phyloP scores from a whole-genome alignment of 2,113 vertebrate species.

The Gymnobelideus leadbeateri region DNA sequence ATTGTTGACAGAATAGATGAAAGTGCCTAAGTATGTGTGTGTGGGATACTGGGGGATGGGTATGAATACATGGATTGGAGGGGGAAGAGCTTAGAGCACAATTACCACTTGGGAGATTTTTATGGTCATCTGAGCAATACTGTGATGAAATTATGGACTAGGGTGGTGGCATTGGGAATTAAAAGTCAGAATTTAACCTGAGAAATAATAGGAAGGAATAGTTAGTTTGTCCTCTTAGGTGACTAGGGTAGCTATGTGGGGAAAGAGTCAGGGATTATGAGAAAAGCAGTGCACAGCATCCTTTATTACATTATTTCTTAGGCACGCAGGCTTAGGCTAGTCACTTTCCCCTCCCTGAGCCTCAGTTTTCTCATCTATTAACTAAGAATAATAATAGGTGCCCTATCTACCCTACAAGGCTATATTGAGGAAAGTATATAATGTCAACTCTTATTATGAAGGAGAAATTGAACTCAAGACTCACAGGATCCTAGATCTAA shows the following conservation, averaged over 20 bases:
- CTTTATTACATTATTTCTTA: not conserved
- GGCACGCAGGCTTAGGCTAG: not conserved
- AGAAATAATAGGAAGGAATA: not conserved
- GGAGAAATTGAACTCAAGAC: not conserved
- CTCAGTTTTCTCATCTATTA: not conserved
- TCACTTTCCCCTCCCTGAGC: not conserved
- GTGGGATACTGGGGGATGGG: not conserved
- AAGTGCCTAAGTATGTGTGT: not conserved
- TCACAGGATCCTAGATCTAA: not conserved
- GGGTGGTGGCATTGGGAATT: not conserved
- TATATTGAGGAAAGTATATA: not conserved
- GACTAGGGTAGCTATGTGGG: not conserved
- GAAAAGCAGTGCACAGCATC: not conserved
- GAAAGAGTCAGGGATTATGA: not conserved
- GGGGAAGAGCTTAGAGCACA: not conserved
- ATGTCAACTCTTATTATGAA: not conserved
- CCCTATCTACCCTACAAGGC: not conserved
- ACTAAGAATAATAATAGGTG: not conserved
- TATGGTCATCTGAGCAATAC: not conserved
- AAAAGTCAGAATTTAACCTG: not conserved
- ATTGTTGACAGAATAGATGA: not conserved
- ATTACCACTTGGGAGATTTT: not conserved
- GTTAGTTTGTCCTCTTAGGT: not conserved
- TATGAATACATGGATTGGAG: not conserved
- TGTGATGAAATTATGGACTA: not conserved